Base-by-base conservation (phyloP, 2,888 invertebrate species). In the Ceratothoa steindachneri region DNA sequence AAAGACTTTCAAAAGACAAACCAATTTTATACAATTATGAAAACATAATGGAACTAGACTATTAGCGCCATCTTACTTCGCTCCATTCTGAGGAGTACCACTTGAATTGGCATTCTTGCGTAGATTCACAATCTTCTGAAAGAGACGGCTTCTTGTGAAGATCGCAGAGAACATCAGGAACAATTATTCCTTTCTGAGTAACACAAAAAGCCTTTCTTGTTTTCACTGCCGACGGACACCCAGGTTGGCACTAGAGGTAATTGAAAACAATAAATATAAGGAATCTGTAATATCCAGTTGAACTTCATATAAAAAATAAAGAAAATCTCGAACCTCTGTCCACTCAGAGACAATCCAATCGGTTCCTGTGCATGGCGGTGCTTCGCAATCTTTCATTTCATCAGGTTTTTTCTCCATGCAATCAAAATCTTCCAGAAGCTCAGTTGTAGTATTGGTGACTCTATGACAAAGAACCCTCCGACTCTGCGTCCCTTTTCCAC, bases 11-110 rank as follows among this genome's bases (percentile, higher is more conserved):
- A 41, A 15, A 41, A 41, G 41, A 41, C 7, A 41, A 41, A 41
- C n/a, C 41, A 41, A 41, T 41, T 41, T 41, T 9, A 5, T 41
- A 41, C 41, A 41, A 41, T 41, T n/a, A 15, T 41, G 5, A 41
- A 41, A 41, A 41, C 41, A 41, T 41, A 5, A 41, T n/a, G n/a
- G 15, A 41, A 41, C 5, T 41, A 41, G 15, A 41, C 15, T 41
- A 41, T 41, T 15, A 55, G 19, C 5, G 9, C 7, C 15, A 19
- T 22, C 2, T 60, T 85, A 93, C 93, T 86, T 91, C 91, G 84
- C 93, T 92, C 98, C 97, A 98, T 82, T 95, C 92, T 0, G 93
- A 91, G 1, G 92, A 88, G 83, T 93, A 94, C 97, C 96, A 97
- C 83, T 90, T 89, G 82, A 88, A 89, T 75, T 90, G 88, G 84